These are phyloP conservation scores for Onychomys torridus DNA, from an alignment of 2,797 vertebrate species.

Conservation along the genomic window DNA sequence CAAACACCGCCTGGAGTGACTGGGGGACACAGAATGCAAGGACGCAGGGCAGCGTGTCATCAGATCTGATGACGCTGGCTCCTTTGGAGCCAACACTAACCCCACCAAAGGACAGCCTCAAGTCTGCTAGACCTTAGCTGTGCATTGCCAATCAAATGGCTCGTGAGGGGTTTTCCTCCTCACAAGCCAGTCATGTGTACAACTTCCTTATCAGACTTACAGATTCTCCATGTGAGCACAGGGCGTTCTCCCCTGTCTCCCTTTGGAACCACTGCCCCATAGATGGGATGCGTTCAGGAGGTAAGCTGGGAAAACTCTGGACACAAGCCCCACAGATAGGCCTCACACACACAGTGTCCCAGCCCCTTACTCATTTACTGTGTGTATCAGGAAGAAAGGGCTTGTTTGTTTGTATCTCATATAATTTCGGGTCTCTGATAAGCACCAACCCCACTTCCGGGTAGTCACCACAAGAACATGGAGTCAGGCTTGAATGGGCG, in stretches of 20 bases:
- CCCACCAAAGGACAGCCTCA: background rate
- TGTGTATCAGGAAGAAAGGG: background rate
- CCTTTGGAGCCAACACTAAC: background rate
- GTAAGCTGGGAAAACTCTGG: background rate
- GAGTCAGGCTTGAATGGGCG: background rate
- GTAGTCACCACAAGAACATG: background rate
- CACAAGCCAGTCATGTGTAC: background rate
- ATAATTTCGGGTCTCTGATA: conserved; percentile 24
- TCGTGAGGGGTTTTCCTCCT: background rate
- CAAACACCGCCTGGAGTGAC: background rate
- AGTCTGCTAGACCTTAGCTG: background rate
- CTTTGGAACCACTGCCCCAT: background rate
- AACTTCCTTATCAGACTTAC: background rate
- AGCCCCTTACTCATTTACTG: background rate
- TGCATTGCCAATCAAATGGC: background rate
- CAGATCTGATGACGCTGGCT: background rate
- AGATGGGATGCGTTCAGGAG: background rate
- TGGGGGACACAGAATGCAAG: background rate
- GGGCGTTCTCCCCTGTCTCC: too few species aligned
- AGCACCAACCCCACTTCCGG: background rate
- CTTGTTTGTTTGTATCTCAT: background rate
- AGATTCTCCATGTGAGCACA: background rate
- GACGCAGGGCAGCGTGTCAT: background rate
- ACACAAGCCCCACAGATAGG: background rate
- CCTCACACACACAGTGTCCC: background rate